Percentiles rank a stretch among this genome's conserved stretches.
Evolutionary conservation across 2,113 vertebrate species (phyloP).

Genomic region (Leucoraja erinaceus): DNA sequence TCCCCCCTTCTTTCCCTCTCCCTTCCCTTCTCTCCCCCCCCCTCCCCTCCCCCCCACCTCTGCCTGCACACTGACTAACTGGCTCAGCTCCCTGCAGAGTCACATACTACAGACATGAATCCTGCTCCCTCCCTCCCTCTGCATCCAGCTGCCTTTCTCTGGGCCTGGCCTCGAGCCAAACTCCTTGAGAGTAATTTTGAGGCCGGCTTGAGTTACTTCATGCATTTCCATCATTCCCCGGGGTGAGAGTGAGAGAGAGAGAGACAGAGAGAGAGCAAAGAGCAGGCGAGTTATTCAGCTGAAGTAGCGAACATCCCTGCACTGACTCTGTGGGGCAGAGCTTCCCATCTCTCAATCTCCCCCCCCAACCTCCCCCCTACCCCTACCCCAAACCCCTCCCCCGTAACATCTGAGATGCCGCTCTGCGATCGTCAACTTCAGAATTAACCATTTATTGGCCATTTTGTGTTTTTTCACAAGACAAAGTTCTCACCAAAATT

Average conservation of each 20-base stretch:
- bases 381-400: too few relatives aligned
- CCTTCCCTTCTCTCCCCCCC: too few relatives aligned
- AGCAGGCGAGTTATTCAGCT: constrained; percentile 1
- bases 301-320: background rate
- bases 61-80: too few relatives aligned
- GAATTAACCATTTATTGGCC: background rate
- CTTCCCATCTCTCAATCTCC: background rate
- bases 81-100: too few relatives aligned
- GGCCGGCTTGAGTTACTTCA: constrained; percentile 29
- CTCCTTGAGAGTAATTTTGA: constrained; percentile 30
- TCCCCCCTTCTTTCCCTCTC: too few relatives aligned
- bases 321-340: background rate
- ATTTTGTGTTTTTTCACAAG: background rate
- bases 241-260: too few relatives aligned
- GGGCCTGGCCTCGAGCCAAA: background rate
- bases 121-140: background rate
- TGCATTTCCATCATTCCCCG: constrained; percentile 25
- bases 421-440: background rate
- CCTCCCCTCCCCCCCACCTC: too few relatives aligned
- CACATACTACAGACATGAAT: too few relatives aligned
- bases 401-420: background rate
- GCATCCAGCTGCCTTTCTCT: constrained; percentile 8
- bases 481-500: background rate
- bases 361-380: too few relatives aligned
- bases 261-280: too few relatives aligned